Evolutionary conservation across 2,888 invertebrate species (phyloP), one percentile per base, ranked within the genome.

Genomic region (Acanthosepion esculentum): DNA sequence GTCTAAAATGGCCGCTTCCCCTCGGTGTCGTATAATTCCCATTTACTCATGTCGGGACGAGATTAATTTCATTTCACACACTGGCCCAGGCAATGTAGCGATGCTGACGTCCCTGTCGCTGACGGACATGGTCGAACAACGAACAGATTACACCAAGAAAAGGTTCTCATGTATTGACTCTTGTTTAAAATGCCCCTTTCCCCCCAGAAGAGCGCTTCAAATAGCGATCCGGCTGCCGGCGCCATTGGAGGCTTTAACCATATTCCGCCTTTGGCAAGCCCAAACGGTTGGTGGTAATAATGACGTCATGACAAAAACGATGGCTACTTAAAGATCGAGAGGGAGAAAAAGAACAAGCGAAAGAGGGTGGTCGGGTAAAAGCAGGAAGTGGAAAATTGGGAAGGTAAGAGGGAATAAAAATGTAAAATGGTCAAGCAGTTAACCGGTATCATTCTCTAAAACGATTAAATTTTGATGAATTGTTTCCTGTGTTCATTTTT

Each of bases 221-320:
- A 78, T 78, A 78, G 78, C n/a, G 78, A 78, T 78, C 78, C n/a
- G 78, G 78, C 33, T 33, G 33, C n/a, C 78, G 78, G 78, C n/a
- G 78, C 78, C 78, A 78, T 78, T 78, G 33, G 78, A 78, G n/a
- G 33, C 78, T n/a, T 78, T 33, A 33, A 78, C 78, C 78, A 78
- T 78, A 33, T 33, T 78, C 78, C 33, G 78, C 78, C 78, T 78
- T n/a, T 78, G 78, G 78, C 78, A 33, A n/a, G n/a, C 33, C 78
- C n/a, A 78, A 78, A 78, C 78, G 78, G 78, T 78, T n/a, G 78
- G 78, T n/a, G 78, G 78, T 78, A 78, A 78, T n/a, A n/a, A 78
- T 78, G 78, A 78, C 78, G 33, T 78, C 78, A 78, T 78, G n/a
- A 10, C n/a, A n/a, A n/a, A 78, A n/a, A 78, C n/a, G 78, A 18